Evolutionary conservation across 53 echinoderm and acorn worm genomes (phyloP).

Genomic region (Arbacia lixula): DNA sequence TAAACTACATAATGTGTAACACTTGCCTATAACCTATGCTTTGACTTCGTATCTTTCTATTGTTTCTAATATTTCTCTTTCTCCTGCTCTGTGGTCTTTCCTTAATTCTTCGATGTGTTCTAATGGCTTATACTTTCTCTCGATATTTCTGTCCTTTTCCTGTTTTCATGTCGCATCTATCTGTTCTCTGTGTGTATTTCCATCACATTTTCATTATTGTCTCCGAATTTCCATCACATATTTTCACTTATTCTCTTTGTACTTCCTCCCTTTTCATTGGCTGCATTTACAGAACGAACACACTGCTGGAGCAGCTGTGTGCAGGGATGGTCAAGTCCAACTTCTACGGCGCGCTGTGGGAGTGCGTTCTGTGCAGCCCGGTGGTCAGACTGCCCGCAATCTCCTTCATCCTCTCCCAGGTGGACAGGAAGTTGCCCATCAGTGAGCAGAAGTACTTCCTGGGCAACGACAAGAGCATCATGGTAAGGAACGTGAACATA

Average conservation of each 20-base stretch:
- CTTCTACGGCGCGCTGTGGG: slow-evolving; percentile 98
- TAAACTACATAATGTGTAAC: too few relatives aligned
- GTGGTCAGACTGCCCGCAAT: slow-evolving; percentile 92
- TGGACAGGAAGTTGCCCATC: slow-evolving; percentile 83
- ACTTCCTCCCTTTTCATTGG: neutral
- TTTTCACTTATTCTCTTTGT: neutral
- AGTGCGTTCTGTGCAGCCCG: slow-evolving; percentile 88
- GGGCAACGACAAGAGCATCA: slow-evolving; percentile 66
- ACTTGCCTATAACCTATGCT: too few relatives aligned
- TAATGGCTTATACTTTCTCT: too few relatives aligned
- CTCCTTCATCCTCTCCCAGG: slow-evolving; percentile 89
- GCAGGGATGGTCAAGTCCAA: slow-evolving; percentile 96
- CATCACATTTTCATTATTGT: too few relatives aligned
- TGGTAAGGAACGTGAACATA: slow-evolving; percentile 90
- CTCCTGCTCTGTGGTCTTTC: too few relatives aligned
- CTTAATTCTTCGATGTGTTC: too few relatives aligned
- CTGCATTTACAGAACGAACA: slow-evolving; percentile 93
- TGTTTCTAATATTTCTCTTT: too few relatives aligned
- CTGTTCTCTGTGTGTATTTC: too few relatives aligned
- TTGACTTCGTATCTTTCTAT: too few relatives aligned
- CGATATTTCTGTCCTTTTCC: too few relatives aligned
- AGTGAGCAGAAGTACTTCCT: slow-evolving; percentile 83
- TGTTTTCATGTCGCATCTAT: too few relatives aligned
- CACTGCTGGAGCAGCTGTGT: slow-evolving; percentile 87
- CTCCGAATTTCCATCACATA: neutral